Evolutionary conservation across 1,140 invertebrate genomes (phyloP).

Genomic region (Pachypeltis micranthus): DNA sequence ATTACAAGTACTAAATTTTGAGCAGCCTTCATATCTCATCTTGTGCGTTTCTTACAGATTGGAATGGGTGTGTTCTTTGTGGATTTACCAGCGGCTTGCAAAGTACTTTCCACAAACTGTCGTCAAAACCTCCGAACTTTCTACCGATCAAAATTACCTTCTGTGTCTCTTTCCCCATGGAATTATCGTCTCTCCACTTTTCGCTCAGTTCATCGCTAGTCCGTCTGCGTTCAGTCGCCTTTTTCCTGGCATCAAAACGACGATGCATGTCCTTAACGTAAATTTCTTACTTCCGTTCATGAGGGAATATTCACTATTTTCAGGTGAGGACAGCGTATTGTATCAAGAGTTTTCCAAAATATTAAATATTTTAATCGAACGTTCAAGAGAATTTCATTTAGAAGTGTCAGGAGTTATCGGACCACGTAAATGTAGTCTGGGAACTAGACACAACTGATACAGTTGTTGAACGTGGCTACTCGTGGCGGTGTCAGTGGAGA

Average conservation of each 20-base stretch:
- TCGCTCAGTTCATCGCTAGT: slow-evolving; percentile 66
- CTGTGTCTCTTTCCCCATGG: slow-evolving; percentile 83
- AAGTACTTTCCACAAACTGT: slow-evolving; percentile 75
- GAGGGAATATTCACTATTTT: slow-evolving; percentile 8
- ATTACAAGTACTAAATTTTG: too few relatives aligned
- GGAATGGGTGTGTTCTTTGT: slow-evolving; percentile 3
- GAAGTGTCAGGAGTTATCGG: too few relatives aligned
- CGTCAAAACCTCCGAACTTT: slow-evolving; percentile 66
- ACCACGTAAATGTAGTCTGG: too few relatives aligned
- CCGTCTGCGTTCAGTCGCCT: slow-evolving; percentile 50
- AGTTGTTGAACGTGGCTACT: too few relatives aligned
- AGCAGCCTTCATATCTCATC: background rate
- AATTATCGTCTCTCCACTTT: slow-evolving; percentile 60
- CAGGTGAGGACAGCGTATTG: slow-evolving; percentile 14
- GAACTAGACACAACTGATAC: too few relatives aligned
- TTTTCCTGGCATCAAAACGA: slow-evolving; percentile 57
- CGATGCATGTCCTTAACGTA: slow-evolving; percentile 7
- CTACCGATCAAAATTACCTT: slow-evolving; percentile 68
- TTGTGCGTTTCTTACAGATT: background rate
- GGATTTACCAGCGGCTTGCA: slow-evolving; percentile 55
- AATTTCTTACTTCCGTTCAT: slow-evolving; percentile 18
- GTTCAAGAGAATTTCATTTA: too few relatives aligned
- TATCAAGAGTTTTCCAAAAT: too few relatives aligned
- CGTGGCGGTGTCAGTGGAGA: too few relatives aligned
- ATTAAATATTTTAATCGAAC: too few relatives aligned